Evolutionary conservation across 2,113 vertebrate species (phyloP).

Genomic region (Odontesthes bonariensis): DNA sequence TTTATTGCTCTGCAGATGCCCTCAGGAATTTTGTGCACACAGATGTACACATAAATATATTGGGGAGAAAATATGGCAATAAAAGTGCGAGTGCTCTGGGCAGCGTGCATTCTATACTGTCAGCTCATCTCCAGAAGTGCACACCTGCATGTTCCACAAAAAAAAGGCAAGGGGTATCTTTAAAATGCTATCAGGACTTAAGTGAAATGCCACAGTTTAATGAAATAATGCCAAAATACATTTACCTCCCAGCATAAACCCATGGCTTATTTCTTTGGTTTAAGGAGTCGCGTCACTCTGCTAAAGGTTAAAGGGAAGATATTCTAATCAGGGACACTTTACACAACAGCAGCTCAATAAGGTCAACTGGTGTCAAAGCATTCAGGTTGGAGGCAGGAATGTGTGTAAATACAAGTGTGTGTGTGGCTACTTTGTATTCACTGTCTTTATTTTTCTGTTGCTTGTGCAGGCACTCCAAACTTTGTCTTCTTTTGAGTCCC

Average conservation of each 20-base stretch:
- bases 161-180: not conserved
- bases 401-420: conserved; percentile 49
- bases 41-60: conserved; percentile 22
- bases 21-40: conserved; percentile 9
- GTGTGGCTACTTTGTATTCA: conserved; percentile 33
- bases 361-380: conserved; percentile 81
- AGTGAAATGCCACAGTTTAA: conserved; percentile 68
- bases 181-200: conserved; percentile 39
- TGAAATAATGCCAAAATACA: conserved; percentile 63
- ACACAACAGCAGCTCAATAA: conserved; percentile 80
- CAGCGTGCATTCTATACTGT: conserved; percentile 58
- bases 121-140: conserved; percentile 43
- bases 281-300: conserved; percentile 63
- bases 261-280: conserved; percentile 63
- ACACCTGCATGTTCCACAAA: conserved; percentile 55
- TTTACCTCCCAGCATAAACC: conserved; percentile 67
- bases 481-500: not conserved
- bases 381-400: conserved; percentile 54
- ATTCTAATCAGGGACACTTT: conserved; percentile 83
- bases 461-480: conserved; percentile 2
- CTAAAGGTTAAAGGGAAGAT: conserved; percentile 81
- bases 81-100: conserved; percentile 46
- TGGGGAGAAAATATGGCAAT: conserved; percentile 24
- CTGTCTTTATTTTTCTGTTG: conserved; percentile 11
- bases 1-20: conserved; percentile 49